phyloP scores from a whole-genome alignment of 2,888 invertebrate species.

The Sericinus montela region DNA sequence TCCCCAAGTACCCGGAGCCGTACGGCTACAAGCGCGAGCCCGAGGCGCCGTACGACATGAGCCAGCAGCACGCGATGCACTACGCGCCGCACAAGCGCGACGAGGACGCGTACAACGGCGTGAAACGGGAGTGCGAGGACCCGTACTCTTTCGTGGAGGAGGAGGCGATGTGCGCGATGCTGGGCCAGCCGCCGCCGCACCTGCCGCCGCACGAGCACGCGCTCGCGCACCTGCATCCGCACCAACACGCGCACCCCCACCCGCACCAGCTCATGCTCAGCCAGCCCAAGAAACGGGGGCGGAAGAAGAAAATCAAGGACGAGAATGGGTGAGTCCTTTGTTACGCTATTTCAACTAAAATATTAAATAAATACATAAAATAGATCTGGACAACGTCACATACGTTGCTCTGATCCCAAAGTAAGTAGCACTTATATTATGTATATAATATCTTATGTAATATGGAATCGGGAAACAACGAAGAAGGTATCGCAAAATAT shows the following conservation, averaged over 20 bases:
- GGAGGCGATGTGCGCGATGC: conserved; percentile 81
- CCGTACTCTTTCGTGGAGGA: conserved; percentile 93
- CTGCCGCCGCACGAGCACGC: conserved; percentile 58
- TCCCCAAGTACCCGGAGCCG: conserved; percentile 63
- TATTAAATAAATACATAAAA: too few relatives aligned
- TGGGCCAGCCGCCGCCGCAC: conserved; percentile 53
- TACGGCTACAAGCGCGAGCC: conserved; percentile 63
- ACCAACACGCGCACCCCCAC: conserved; percentile 37
- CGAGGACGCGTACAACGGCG: conserved; percentile 60
- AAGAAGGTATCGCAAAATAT: too few relatives aligned
- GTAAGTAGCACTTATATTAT: too few relatives aligned
- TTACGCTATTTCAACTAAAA: too few relatives aligned
- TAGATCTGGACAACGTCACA: too few relatives aligned
- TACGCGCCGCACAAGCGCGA: conserved; percentile 48
- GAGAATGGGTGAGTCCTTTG: conserved; percentile 76
- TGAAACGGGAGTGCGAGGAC: conserved; percentile 84
- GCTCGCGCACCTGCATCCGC: conserved; percentile 38
- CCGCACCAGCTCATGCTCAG: conserved; percentile 70
- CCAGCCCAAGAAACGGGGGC: conserved; percentile 89
- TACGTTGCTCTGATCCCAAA: too few relatives aligned
- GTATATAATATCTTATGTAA: too few relatives aligned
- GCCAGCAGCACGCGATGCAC: conserved; percentile 44
- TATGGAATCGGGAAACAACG: too few relatives aligned
- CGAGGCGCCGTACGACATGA: conserved; percentile 70
- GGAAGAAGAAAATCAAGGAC: conserved; percentile 90